Base-by-base conservation (phyloP, 2,797 vertebrate genomes). In the Scolopax rusticola region DNA sequence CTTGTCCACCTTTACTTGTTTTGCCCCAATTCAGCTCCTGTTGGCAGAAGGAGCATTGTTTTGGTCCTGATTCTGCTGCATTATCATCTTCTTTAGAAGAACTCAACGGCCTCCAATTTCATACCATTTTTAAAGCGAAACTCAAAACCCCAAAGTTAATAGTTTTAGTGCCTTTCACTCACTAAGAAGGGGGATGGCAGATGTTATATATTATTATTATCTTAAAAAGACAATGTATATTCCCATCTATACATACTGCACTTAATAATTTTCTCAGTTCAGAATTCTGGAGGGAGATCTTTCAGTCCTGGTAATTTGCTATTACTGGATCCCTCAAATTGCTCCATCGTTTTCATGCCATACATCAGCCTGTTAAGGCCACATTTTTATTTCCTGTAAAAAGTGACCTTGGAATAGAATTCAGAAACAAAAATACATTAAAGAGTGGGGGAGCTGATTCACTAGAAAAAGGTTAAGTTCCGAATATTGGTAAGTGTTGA, bases 311-410 rank as follows among this genome's bases (percentile, higher is more conserved):
- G 41, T 61, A 75, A 93, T 63, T 89, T 89, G 18, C 11, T 85
- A 8, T 63, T 70, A 84, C 28, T 38, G 11, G 85, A 63, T 68
- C 25, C 64, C 25, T 87, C 87, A 83, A 85, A 80, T 71, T 85
- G 9, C 9, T 78, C 36, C 33, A 41, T 40, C 3, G 0, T 81
- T 95, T 73, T 77, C 48, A 43, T 41, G 17, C 27, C 14, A 57
- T 47, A 19, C 45, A 61, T 69, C 45, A 27, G 40, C 41, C 51
- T 76, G 36, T 38, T 87, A 92, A 84, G 64, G 25, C 33, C 53
- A 60, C 32, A 28, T 48, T 83, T 90, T 80, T 87, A 74, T 89
- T 89, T 94, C 68, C 68, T 68, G 20, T 80, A 36, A 77, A 95
- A 95, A 21, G 4, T 56, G 63, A 85, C 53, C n/a, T 56, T 68